Percentiles rank a stretch among this genome's conserved stretches.
These are phyloP conservation scores for Tromatobia lineatoria DNA, from an alignment of 2,888 invertebrate species.

Conservation along the genomic window DNA sequence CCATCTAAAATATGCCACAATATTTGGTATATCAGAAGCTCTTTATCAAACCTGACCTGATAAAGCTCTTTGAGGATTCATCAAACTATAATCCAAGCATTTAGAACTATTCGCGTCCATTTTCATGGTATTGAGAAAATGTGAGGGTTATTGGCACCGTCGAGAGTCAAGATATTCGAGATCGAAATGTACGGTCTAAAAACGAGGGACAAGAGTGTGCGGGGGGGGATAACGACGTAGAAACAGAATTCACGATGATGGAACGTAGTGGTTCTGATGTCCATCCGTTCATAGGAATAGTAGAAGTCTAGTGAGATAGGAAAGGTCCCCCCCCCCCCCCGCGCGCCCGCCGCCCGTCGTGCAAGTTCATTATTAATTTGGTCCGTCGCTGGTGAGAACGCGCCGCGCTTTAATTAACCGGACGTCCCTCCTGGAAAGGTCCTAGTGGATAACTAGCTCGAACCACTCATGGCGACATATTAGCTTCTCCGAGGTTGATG, in stretches of 20 bases:
- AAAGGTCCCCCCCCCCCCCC: too few species aligned
- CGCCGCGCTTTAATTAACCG: conserved; percentile 45
- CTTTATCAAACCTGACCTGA: too few species aligned
- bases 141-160: too few species aligned
- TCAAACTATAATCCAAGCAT: not conserved
- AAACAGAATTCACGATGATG: not conserved
- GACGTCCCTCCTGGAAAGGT: conserved; percentile 10
- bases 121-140: not conserved
- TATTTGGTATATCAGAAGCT: too few species aligned
- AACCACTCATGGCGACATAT: not conserved
- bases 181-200: not conserved
- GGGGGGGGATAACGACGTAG: conserved; percentile 7
- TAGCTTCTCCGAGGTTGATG: not conserved
- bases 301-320: not conserved
- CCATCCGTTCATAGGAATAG: not conserved
- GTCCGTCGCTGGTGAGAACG: conserved; percentile 12
- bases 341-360: too few species aligned
- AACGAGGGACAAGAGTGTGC: not conserved
- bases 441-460: conserved; percentile 15
- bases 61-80: not conserved
- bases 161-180: not conserved
- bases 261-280: not conserved
- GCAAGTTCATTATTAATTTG: conserved; percentile 53
- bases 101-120: too few species aligned
- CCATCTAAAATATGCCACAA: too few species aligned